Evolutionary conservation across 2,113 vertebrate genomes (phyloP).

Genomic region (Charina bottae): DNA sequence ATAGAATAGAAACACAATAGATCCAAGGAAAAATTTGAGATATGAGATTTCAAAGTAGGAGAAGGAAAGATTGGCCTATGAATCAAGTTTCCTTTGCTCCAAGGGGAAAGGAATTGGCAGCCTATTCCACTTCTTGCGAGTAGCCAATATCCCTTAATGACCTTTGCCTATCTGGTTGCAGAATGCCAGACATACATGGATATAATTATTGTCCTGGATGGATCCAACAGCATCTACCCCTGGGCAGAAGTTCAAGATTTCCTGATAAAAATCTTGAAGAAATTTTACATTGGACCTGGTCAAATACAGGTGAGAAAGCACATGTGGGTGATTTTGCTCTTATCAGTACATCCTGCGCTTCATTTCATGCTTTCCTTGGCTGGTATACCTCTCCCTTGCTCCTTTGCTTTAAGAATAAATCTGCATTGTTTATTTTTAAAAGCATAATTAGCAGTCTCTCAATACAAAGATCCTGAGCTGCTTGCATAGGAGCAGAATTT

Average conservation of each 20-base stretch:
- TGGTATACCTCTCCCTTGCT: rapidly evolving
- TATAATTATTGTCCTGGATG: slow-evolving; percentile 94
- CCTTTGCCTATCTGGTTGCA: slow-evolving; percentile 51
- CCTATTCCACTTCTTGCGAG: neutral
- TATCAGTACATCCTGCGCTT: neutral
- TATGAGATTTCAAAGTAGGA: neutral
- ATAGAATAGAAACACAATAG: neutral
- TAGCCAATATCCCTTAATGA: slow-evolving; percentile 4
- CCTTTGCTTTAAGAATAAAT: neutral
- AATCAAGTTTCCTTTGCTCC: neutral
- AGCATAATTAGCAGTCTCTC: rapidly evolving
- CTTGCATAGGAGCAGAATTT: neutral
- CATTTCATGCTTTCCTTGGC: rapidly evolving
- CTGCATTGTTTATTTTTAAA: rapidly evolving
- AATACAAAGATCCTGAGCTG: rapidly evolving
- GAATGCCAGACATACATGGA: slow-evolving; percentile 98
- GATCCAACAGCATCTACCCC: slow-evolving; percentile 97
- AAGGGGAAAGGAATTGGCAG: neutral
- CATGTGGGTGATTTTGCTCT: rapidly evolving
- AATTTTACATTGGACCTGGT: slow-evolving; percentile 92
- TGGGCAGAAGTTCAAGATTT: slow-evolving; percentile 98
- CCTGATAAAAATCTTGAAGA: slow-evolving; percentile 93
- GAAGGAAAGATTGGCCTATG: neutral
- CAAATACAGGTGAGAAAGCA: slow-evolving; percentile 89
- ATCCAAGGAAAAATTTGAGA: too few relatives aligned